These are phyloP conservation scores for Spinus pinus DNA, from an alignment of 2,797 vertebrate genomes.

Conservation along the genomic window DNA sequence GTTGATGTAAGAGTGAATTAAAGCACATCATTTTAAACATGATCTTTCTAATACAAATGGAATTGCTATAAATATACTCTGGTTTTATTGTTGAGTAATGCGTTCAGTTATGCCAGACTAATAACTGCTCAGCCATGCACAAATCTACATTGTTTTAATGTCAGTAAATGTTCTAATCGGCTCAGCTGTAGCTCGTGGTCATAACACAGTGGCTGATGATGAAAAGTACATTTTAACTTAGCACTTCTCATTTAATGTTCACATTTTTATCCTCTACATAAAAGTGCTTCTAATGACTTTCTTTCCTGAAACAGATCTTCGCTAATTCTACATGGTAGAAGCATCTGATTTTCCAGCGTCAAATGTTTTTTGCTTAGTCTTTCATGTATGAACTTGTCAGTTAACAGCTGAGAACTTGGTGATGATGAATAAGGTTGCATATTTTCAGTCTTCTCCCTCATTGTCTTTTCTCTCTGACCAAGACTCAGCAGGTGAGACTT, in stretches of 20 bases:
- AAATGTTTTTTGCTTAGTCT: neutral
- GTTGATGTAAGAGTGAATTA: slow-evolving; percentile 50
- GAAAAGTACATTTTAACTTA: slow-evolving; percentile 41
- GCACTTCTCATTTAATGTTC: neutral
- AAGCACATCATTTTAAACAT: slow-evolving; percentile 40
- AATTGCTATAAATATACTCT: slow-evolving; percentile 58
- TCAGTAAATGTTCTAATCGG: slow-evolving; percentile 43
- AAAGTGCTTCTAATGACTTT: neutral
- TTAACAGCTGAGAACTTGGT: slow-evolving; percentile 1
- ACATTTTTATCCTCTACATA: neutral
- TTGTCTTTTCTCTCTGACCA: slow-evolving; percentile 16
- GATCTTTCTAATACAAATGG: slow-evolving; percentile 36
- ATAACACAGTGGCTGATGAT: neutral
- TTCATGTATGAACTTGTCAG: slow-evolving; percentile 14
- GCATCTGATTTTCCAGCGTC: neutral
- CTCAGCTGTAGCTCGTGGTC: slow-evolving; percentile 52
- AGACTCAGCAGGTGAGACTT: neutral
- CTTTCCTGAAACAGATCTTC: neutral
- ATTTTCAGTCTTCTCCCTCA: slow-evolving; percentile 7
- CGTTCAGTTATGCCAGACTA: slow-evolving; percentile 42
- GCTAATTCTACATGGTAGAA: neutral
- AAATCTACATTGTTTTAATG: slow-evolving; percentile 56
- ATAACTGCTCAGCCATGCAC: slow-evolving; percentile 7
- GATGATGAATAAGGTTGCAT: neutral
- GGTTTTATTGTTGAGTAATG: slow-evolving; percentile 24